Percentiles rank a stretch among this genome's conserved stretches.
Conservation (phyloP, 2,888 invertebrate genomes). For the Phlogophora meticulosa region DNA sequence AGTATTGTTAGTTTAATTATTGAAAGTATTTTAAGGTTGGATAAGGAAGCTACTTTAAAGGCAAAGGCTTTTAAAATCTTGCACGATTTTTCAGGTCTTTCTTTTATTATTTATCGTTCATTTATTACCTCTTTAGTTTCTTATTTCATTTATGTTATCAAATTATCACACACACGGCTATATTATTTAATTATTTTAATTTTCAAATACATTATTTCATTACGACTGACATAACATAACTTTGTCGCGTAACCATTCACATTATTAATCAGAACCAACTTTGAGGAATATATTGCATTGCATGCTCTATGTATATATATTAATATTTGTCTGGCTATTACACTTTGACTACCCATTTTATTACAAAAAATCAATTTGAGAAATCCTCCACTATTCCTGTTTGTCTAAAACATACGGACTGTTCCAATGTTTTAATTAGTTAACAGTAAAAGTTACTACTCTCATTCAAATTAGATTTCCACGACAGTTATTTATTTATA, state of each 20-base stretch:
- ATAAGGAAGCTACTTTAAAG: neutral
- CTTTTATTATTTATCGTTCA: neutral
- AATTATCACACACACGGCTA: conserved; percentile 67
- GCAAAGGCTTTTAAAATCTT: neutral
- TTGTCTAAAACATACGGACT: conserved; percentile 3
- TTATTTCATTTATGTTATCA: conserved; percentile 52
- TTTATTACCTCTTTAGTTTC: conserved; percentile 19
- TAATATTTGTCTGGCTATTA: conserved; percentile 53
- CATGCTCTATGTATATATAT: conserved; percentile 73
- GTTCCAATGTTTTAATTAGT: neutral
- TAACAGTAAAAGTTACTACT: neutral
- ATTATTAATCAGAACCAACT: conserved; percentile 77
- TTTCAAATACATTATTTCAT: conserved; percentile 5
- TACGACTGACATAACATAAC: conserved; percentile 4
- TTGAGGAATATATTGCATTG: conserved; percentile 82
- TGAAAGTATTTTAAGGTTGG: conserved; percentile 6
- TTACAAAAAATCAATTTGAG: conserved; percentile 1
- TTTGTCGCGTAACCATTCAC: conserved; percentile 8
- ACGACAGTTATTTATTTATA: neutral
- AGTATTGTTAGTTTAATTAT: conserved; percentile 40
- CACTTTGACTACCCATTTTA: conserved; percentile 19
- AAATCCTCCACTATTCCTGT: conserved; percentile 2
- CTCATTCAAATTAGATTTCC: neutral
- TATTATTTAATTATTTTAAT: conserved; percentile 67
- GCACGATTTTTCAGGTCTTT: neutral